phyloP scores from a whole-genome alignment of 1,140 invertebrate genomes.

The Triops longicaudatus region DNA sequence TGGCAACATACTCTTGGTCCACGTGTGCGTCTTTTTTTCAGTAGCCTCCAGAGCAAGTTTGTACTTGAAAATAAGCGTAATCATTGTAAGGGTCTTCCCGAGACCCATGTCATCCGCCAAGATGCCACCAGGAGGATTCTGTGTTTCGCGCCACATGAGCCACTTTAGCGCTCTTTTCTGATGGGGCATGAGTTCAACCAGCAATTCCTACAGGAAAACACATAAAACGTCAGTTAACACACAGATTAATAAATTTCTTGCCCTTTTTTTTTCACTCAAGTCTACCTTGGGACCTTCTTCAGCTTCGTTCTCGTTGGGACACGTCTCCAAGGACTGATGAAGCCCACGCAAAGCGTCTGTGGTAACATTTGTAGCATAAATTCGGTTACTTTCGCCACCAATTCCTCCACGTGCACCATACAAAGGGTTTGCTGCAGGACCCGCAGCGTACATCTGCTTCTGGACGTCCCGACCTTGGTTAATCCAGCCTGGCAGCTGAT shows the following conservation, averaged over 20 bases:
- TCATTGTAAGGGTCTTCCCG: slow-evolving; percentile 88
- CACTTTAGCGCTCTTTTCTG: slow-evolving; percentile 79
- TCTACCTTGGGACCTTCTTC: slow-evolving; percentile 52
- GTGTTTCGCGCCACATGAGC: slow-evolving; percentile 78
- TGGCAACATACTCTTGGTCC: slow-evolving; percentile 29
- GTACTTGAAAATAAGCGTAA: slow-evolving; percentile 58
- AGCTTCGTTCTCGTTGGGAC: slow-evolving; percentile 47
- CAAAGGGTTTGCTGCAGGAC: background rate
- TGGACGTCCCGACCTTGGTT: background rate
- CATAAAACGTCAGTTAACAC: background rate
- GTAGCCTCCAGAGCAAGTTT: slow-evolving; percentile 28
- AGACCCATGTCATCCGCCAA: slow-evolving; percentile 89
- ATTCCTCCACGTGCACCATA: background rate
- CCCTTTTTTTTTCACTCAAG: slow-evolving; percentile 15
- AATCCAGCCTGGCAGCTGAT: background rate
- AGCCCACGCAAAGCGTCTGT: slow-evolving; percentile 60
- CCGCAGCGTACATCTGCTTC: background rate
- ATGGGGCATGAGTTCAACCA: slow-evolving; percentile 66
- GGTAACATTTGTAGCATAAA: slow-evolving; percentile 47
- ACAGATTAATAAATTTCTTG: slow-evolving; percentile 45
- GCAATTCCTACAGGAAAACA: background rate
- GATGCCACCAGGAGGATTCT: slow-evolving; percentile 51
- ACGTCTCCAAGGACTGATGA: slow-evolving; percentile 57
- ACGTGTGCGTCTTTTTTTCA: background rate
- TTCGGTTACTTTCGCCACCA: background rate